Conservation (phyloP, 2,797 vertebrate species). For the Falco concolor region DNA sequence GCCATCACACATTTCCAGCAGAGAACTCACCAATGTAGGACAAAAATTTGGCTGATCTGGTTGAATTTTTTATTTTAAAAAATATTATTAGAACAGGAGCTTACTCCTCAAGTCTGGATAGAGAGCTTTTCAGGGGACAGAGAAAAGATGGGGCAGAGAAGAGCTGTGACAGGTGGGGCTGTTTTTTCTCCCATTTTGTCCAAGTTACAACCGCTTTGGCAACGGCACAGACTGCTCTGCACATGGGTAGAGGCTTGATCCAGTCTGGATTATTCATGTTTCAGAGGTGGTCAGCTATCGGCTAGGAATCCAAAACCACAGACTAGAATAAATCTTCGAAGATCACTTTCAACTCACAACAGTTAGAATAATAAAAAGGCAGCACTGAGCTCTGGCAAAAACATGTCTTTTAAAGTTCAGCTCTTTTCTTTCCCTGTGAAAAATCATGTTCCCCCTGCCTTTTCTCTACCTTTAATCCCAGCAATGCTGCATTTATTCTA, state of each 20-base stretch:
- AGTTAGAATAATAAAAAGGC: not conserved
- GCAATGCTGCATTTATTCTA: conserved; percentile 32
- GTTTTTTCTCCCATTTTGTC: not conserved
- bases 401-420: not conserved
- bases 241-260: not conserved
- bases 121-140: not conserved
- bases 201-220: not conserved
- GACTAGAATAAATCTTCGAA: not conserved
- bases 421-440: not conserved
- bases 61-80: not conserved
- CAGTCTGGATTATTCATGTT: not conserved
- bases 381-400: not conserved
- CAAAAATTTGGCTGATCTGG: not conserved
- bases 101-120: not conserved
- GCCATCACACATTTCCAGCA: not conserved
- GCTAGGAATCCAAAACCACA: not conserved
- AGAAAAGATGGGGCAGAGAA: not conserved
- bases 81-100: not conserved
- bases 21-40: not conserved
- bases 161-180: too few relatives aligned
- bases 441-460: not conserved
- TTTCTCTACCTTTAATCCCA: not conserved
- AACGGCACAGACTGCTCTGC: not conserved
- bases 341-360: not conserved
- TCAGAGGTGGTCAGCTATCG: not conserved